Evolutionary conservation across 2,113 vertebrate genomes (phyloP), one percentile per base, ranked within the genome.

Genomic region (Penelope pileata): DNA sequence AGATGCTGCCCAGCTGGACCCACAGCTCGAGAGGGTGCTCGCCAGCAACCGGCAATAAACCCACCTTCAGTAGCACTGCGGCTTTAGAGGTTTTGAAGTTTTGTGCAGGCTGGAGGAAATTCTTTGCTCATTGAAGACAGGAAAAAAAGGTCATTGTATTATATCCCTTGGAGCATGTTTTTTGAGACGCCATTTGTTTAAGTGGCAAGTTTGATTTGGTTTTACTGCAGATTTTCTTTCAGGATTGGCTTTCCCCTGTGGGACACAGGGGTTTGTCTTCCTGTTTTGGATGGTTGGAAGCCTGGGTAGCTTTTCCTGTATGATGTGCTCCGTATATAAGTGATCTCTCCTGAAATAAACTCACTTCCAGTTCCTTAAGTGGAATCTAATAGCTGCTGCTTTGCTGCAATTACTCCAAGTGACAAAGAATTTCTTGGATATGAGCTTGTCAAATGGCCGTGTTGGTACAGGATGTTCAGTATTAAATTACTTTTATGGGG

Each of bases 291-390:
- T 96, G 87, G 70, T 93, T 88, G 76, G 63, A 96, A 85, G 83
- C 60, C 82, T 93, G 86, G 70, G 75, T 91, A 96, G 91, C 86
- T 92, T 96, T 97, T 95, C 91, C 96, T 96, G 93, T 84, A 70
- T 67, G 83, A 76, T 94, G 91, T 74, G 69, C 77, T 85, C 54
- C 86, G 87, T 97, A 93, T 94, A 94, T 93, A 97, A 96, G 91
- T 36, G 91, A 84, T 89, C 63, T 84, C 10, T 90, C 94, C 94
- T 95, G 95, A 96, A 97, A 96, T 96, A 94, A 96, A 96, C 86
- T 97, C 87, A 66, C 86, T 96, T 96, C 90, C 97, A 97, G 91
- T 97, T 94, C 91, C 94, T 94, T 95, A 91, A 94, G 73, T 38
- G 66, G 83, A 95, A 88, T 82, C 81, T 83, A 95, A 78, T 92